Base-by-base conservation (phyloP, 2,888 invertebrate genomes). In the Tetragonisca angustula region DNA sequence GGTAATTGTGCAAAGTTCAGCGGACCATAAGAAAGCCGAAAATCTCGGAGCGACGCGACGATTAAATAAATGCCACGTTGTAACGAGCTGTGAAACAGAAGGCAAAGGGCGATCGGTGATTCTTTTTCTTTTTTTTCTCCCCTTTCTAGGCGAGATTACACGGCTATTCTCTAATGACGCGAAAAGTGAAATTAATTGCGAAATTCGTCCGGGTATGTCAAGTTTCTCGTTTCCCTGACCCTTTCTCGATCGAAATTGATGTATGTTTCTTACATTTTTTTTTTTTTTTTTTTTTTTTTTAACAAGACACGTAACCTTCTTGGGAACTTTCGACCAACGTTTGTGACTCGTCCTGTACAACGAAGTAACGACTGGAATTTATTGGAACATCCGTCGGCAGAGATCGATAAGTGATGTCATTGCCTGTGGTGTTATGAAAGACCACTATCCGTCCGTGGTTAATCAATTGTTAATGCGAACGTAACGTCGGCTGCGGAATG, bases 31-130 rank as follows among this genome's bases (percentile, higher is more conserved):
- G 73, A 69, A 73, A 43, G 73, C 49, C 9, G 61, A 70, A 52
- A 68, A 43, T 78, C 77, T 83, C 49, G 50, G 64, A 80, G 43
- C 43, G 43, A 9, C 9, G 43, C 76, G 54, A 54, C 74, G 69
- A 86, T 85, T 87, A 88, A 87, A 85, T 87, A 88, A 88, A 84
- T 76, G 67, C 74, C 27, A n/a, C 11, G 70, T 49, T 64, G 64
- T 62, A 69, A 21, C 52, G 54, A 13, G 9, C 36, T 11, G 27
- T 1, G 64, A 27, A 49, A 68, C 17, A 59, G 9, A 43, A 43
- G 43, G 43, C 43, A 68, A 24, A 32, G 59, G 75, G 56, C 76
- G 11, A 24, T 11, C 13, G 49, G 61, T 43, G 54, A 3, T n/a
- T 4, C 21, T 6, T 17, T 2, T n/a, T 2, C 0, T 15, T 54